Conservation (phyloP, 2,113 vertebrate genomes). For the Stigmatopora argus region DNA sequence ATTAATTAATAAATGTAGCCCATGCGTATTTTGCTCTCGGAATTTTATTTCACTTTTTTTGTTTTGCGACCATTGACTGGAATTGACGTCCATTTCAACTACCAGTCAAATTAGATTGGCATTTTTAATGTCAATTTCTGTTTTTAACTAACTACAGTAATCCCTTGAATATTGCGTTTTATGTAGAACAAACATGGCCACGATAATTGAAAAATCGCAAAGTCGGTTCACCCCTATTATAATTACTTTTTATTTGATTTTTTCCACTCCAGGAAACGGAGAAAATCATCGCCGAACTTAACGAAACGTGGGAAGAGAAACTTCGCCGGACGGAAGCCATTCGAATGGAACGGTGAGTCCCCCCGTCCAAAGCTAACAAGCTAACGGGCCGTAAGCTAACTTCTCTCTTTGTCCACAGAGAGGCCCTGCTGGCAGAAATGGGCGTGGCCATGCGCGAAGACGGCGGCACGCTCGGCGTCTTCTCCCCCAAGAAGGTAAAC, state of each 20-base stretch:
- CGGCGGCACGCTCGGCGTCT: conserved; percentile 91
- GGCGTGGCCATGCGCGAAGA: conserved; percentile 97
- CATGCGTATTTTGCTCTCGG: too few species aligned
- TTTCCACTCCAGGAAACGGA: conserved; percentile 82
- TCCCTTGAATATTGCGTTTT: too few species aligned
- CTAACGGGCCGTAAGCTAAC: neutral
- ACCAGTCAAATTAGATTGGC: too few species aligned
- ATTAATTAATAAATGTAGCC: too few species aligned
- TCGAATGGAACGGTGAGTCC: conserved; percentile 88
- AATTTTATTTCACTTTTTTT: too few species aligned
- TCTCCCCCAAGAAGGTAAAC: conserved; percentile 94
- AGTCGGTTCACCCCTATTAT: too few species aligned
- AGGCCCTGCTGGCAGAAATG: conserved; percentile 95
- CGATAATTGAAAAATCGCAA: too few species aligned
- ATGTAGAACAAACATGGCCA: too few species aligned
- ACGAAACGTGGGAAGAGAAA: conserved; percentile 98
- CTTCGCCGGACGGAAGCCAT: conserved; percentile 91
- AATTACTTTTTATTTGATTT: neutral
- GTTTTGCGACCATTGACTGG: too few species aligned
- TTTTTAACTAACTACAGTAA: too few species aligned
- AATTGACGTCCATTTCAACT: too few species aligned
- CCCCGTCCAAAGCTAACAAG: neutral
- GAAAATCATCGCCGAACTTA: conserved; percentile 97
- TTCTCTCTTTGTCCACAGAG: conserved; percentile 69
- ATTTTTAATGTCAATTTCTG: too few species aligned